A percentile compares a stretch with the other conserved stretches of the same genome.
Evolutionary conservation across 2,888 invertebrate genomes (phyloP).

Genomic region (Sarcophaga carnaria): DNA sequence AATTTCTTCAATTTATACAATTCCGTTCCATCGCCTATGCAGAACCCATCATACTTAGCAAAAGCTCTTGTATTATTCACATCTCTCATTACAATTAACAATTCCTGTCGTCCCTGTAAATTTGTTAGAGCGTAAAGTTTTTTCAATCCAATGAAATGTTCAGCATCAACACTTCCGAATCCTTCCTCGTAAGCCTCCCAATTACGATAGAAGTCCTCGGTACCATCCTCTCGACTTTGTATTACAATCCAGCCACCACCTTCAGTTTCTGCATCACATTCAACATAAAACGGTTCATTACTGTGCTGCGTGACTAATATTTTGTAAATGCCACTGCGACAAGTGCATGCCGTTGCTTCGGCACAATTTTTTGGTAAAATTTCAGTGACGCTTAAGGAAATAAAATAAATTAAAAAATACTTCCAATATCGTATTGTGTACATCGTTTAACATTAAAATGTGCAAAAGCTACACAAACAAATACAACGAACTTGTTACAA

Average conservation of each 20-base stretch:
- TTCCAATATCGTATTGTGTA: too few species aligned
- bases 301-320: background rate
- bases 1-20: constrained; percentile 39
- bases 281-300: constrained; percentile 23
- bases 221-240: too few species aligned
- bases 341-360: constrained; percentile 37
- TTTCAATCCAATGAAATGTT: constrained; percentile 46
- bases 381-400: background rate
- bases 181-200: constrained; percentile 41
- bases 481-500: too few species aligned
- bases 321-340: constrained; percentile 43
- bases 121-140: constrained; percentile 47
- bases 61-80: background rate
- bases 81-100: constrained; percentile 33
- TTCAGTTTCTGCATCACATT: constrained; percentile 12
- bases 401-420: background rate
- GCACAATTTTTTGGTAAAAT: constrained; percentile 40
- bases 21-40: constrained; percentile 16
- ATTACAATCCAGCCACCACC: too few species aligned
- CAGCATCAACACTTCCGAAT: constrained; percentile 27
- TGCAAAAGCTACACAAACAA: too few species aligned
- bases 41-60: constrained; percentile 19
- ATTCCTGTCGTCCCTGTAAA: constrained; percentile 35
- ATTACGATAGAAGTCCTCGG: constrained; percentile 10
- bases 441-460: background rate